phyloP scores from a whole-genome alignment of 2,888 invertebrate species.

The Yponomeuta sedellus region DNA sequence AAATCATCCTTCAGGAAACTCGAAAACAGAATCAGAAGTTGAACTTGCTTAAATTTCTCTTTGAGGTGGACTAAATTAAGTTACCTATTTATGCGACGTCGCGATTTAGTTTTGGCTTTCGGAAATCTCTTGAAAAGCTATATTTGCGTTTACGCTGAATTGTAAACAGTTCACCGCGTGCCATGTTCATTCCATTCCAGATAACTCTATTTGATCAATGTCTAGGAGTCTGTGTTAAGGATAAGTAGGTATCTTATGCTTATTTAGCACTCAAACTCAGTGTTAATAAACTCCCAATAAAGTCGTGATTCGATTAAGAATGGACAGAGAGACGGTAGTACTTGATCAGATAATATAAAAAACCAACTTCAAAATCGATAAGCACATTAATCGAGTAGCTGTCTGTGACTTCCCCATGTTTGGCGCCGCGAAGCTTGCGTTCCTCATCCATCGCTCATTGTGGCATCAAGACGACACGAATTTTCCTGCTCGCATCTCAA shows the following conservation, averaged over 20 bases:
- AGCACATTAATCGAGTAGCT: constrained; percentile 2
- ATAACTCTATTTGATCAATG: background rate
- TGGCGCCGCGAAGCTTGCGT: constrained; percentile 37
- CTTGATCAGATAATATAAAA: no score
- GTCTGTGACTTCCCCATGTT: background rate
- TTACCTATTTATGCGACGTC: constrained; percentile 17
- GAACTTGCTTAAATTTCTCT: constrained; percentile 14
- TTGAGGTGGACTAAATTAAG: constrained; percentile 15
- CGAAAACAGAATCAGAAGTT: constrained; percentile 5
- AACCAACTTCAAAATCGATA: background rate
- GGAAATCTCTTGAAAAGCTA: background rate
- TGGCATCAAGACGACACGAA: constrained; percentile 14
- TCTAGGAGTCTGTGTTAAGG: background rate
- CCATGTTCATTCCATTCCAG: background rate
- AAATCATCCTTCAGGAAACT: background rate
- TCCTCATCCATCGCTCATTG: constrained; percentile 34
- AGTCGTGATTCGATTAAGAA: no score
- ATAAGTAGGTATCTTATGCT: no score
- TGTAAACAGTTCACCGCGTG: background rate
- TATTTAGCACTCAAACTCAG: background rate
- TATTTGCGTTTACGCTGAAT: background rate
- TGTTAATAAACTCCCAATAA: no score
- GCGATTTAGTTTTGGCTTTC: background rate
- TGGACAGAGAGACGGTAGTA: no score
- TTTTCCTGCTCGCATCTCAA: constrained; percentile 26